Evolutionary conservation across 1,140 invertebrate genomes (phyloP), one percentile per base, ranked within the genome.

Genomic region (Micrasema longulum): DNA sequence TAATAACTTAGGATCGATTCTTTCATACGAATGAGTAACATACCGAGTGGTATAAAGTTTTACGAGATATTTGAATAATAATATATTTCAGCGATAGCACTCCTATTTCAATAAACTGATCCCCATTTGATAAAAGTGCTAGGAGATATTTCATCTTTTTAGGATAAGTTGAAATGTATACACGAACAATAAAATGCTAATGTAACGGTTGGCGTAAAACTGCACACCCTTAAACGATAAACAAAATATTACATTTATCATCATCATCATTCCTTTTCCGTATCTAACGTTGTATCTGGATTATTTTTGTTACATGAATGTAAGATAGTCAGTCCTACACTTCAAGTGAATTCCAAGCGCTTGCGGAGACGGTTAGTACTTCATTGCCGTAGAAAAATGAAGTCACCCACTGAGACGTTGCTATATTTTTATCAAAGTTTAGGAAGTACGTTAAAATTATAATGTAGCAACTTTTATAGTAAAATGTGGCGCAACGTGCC

Each of bases 161-260:
- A 14, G 35, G 55, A 60, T 60, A 60, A 60, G 55, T 41, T 26
- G 35, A 60, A 41, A 36, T 53, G 26, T 36, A 60, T 36, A 41
- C 55, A 38, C 26, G 26, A 22, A 66, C 67, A 66, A 69, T 69
- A 70, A 74, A 70, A 74, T 70, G 72, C 67, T 70, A 70, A 74
- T 74, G 60, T 63, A 60, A 74, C 16, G 67, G 67, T 6, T 20
- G 66, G 65, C 22, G 36, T 35, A 73, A 69, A 67, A 62, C 31
- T 55, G 45, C 35, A 41, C 57, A 45, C 57, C 68, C 62, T 62
- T 74, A 74, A 71, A 57, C 62, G 64, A 65, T 67, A 74, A 74
- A 70, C 72, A 65, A 70, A 60, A 74, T 64, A 60, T 12, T 36
- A 41, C 35, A 50, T 63, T 63, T n/a, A n/a, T n/a, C n/a, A n/a